A percentile compares a stretch with the other conserved stretches of the same genome.
Evolutionary conservation across 2,888 invertebrate genomes (phyloP).

Genomic region (Macrosoma leucophasiata): DNA sequence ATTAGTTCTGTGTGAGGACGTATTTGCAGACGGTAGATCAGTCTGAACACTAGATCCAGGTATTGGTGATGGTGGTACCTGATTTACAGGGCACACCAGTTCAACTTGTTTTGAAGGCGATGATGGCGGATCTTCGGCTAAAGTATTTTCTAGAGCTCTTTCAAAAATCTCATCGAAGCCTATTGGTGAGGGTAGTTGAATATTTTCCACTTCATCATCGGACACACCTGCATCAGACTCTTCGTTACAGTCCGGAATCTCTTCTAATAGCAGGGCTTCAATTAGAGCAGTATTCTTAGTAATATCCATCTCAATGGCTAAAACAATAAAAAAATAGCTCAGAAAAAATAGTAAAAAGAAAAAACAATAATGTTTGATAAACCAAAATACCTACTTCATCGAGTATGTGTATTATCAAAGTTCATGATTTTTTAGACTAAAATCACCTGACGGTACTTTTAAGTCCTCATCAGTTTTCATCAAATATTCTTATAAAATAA

Average conservation of each 20-base stretch:
- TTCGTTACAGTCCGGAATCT: constrained; percentile 25
- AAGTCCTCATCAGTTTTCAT: constrained; percentile 6
- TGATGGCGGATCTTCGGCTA: constrained; percentile 22
- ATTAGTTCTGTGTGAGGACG: constrained; percentile 22
- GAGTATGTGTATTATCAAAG: constrained; percentile 3
- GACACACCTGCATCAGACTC: constrained; percentile 25
- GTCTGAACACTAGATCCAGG: constrained; percentile 24
- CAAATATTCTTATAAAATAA: constrained; percentile 5
- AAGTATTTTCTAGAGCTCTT: constrained; percentile 21
- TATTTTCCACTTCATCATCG: constrained; percentile 25
- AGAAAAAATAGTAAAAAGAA: constrained; percentile 17
- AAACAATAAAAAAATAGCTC: constrained; percentile 17
- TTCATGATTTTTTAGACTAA: constrained; percentile 4
- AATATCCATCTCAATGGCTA: constrained; percentile 22
- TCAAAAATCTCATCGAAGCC: constrained; percentile 27
- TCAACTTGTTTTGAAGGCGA: constrained; percentile 21
- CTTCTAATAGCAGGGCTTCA: constrained; percentile 27
- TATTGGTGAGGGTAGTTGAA: constrained; percentile 26
- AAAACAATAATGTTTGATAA: constrained; percentile 16
- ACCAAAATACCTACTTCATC: constrained; percentile 13
- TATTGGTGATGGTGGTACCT: constrained; percentile 26
- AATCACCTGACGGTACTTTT: constrained; percentile 6
- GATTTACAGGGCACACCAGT: constrained; percentile 23
- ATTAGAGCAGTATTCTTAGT: constrained; percentile 24
- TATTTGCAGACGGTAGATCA: constrained; percentile 25